Percentiles rank a stretch among this genome's conserved stretches.
Evolutionary conservation across 2,888 invertebrate species (phyloP).

Genomic region (Lasioglossum pauxillum): DNA sequence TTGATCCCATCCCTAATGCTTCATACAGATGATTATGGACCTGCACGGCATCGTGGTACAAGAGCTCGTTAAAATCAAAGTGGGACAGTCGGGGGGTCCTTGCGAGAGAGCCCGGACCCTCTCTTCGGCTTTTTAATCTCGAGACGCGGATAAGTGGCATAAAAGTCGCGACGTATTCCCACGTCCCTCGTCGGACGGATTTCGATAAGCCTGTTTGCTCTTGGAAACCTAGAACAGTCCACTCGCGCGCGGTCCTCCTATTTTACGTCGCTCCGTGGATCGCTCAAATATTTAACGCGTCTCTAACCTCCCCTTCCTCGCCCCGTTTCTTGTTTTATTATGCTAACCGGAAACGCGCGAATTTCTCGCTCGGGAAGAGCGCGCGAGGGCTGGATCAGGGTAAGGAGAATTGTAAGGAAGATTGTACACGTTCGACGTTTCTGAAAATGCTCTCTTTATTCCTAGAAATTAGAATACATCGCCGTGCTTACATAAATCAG

Average conservation of each 20-base stretch:
- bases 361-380: not conserved
- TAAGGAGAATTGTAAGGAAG: not conserved
- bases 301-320: not conserved
- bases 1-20: not conserved
- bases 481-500: conserved; percentile 61
- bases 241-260: conserved; percentile 64
- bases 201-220: conserved; percentile 80
- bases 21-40: not conserved
- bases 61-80: not conserved
- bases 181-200: conserved; percentile 75
- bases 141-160: conserved; percentile 78
- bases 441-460: conserved; percentile 64
- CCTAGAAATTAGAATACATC: conserved; percentile 66
- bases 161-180: conserved; percentile 80
- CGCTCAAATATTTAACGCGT: conserved; percentile 63
- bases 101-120: not conserved
- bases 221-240: conserved; percentile 70
- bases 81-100: not conserved
- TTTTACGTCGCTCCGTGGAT: conserved; percentile 44
- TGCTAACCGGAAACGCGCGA: conserved; percentile 11
- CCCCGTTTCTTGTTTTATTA: not conserved
- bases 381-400: not conserved
- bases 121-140: conserved; percentile 74
- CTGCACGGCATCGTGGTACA: not conserved
- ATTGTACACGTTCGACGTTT: conserved; percentile 17